Evolutionary conservation across 2,888 invertebrate genomes (phyloP).

Genomic region (Drosophila nr. perissopoda): DNA sequence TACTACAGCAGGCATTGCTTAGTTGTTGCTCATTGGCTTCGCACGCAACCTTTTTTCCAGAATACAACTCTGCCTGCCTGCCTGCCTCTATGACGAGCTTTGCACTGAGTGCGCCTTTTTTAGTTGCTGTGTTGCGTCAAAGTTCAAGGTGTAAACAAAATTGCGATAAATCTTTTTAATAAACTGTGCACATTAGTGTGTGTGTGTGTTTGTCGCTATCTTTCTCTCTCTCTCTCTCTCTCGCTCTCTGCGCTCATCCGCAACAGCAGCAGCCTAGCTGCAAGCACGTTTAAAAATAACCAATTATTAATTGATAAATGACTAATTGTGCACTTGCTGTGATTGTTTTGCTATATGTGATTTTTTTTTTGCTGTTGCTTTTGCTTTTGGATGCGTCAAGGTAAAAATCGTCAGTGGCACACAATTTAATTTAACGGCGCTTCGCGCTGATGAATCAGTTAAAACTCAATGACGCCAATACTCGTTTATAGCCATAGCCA

Average conservation of each 20-base stretch:
- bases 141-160: constrained; percentile 69
- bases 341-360: constrained; percentile 38
- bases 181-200: constrained; percentile 8
- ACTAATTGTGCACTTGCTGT: constrained; percentile 66
- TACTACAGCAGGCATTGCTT: constrained; percentile 10
- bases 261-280: constrained; percentile 1
- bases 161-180: constrained; percentile 56
- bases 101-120: constrained; percentile 40
- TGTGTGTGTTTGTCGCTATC: not conserved
- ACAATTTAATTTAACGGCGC: constrained; percentile 55
- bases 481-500: constrained; percentile 32
- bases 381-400: constrained; percentile 49
- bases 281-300: constrained; percentile 68
- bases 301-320: constrained; percentile 73
- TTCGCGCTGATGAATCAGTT: constrained; percentile 52
- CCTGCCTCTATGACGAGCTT: constrained; percentile 35
- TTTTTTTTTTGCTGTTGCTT: constrained; percentile 32
- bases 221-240: constrained; percentile 9
- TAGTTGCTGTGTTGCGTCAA: constrained; percentile 57
- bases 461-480: constrained; percentile 41
- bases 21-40: not conserved
- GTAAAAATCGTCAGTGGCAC: constrained; percentile 34
- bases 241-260: constrained; percentile 57
- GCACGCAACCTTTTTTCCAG: not conserved
- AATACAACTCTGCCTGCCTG: not conserved